A percentile compares a stretch with the other conserved stretches of the same genome.
phyloP scores from a whole-genome alignment of 2,113 vertebrate species.

The Sander lucioperca region DNA sequence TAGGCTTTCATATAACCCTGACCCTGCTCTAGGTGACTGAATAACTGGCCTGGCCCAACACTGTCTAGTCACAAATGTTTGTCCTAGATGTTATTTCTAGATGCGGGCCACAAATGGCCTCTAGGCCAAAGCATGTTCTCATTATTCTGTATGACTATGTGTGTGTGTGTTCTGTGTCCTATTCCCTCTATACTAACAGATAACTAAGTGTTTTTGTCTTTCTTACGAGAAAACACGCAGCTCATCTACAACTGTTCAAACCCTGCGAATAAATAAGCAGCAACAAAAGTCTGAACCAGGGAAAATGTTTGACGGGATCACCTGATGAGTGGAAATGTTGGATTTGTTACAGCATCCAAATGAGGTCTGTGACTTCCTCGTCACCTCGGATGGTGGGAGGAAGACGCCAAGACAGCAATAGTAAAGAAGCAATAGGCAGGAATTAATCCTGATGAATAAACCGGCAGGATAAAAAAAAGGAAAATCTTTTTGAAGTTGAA shows the following conservation, averaged over 20 bases:
- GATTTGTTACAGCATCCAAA: conserved; percentile 40
- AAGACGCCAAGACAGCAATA: conserved; percentile 22
- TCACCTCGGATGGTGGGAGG: conserved; percentile 38
- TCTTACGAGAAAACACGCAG: conserved; percentile 7
- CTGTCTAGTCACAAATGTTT: conserved; percentile 12
- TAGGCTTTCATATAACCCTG: conserved; percentile 50
- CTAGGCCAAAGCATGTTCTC: conserved; percentile 27
- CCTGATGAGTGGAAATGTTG: conserved; percentile 50
- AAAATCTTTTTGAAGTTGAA: conserved; percentile 7
- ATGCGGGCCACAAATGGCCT: conserved; percentile 37
- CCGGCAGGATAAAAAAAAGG: not conserved
- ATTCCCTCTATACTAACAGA: conserved; percentile 4
- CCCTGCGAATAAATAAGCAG: conserved; percentile 18
- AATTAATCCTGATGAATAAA: conserved; percentile 29
- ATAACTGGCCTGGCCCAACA: conserved; percentile 12
- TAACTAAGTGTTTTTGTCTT: not conserved
- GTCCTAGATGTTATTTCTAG: conserved; percentile 36
- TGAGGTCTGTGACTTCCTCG: conserved; percentile 28
- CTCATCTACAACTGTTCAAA: conserved; percentile 38
- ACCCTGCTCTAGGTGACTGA: conserved; percentile 16
- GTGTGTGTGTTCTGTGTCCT: not conserved
- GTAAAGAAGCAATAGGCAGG: conserved; percentile 51
- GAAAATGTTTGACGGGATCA: conserved; percentile 49
- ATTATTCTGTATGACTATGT: conserved; percentile 36
- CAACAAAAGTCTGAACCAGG: conserved; percentile 28